Evolutionary conservation across 2,113 vertebrate species (phyloP).

Genomic region (Blennius ocellaris): DNA sequence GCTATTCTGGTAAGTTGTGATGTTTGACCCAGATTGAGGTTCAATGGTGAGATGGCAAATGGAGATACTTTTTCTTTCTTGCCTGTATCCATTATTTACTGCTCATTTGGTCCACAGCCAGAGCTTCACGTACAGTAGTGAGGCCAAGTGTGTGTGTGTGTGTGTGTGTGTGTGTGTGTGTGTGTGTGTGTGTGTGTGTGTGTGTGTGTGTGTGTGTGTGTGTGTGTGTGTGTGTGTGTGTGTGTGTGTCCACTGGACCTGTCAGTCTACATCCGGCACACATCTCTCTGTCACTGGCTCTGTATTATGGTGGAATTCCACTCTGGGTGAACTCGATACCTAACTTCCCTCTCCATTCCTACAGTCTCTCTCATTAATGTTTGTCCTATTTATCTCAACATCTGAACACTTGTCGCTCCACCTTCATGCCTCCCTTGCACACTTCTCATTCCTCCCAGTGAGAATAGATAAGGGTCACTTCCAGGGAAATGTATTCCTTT

Average conservation of each 20-base stretch:
- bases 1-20: constrained; percentile 27
- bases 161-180: neutral
- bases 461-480: constrained; percentile 22
- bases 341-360: constrained; percentile 20
- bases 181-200: constrained; percentile 4
- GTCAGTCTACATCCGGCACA: constrained; percentile 23
- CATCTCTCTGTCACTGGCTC: constrained; percentile 19
- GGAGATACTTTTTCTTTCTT: constrained; percentile 24
- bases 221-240: constrained; percentile 4
- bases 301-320: constrained; percentile 43
- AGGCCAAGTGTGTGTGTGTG: neutral
- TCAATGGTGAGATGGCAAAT: constrained; percentile 20
- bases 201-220: neutral
- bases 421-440: neutral
- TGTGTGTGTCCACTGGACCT: neutral
- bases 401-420: neutral
- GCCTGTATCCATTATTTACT: constrained; percentile 45
- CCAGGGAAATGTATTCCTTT: constrained; percentile 22
- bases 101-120: constrained; percentile 23
- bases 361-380: neutral
- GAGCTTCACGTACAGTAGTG: constrained; percentile 10
- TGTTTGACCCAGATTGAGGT: constrained; percentile 38
- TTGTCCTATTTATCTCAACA: constrained; percentile 19
- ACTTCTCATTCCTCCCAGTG: neutral
- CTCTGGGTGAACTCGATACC: constrained; percentile 41